Percentiles rank a stretch among this genome's conserved stretches.
Conservation (phyloP, 2,888 invertebrate species). For the Aphodius sticticus region DNA sequence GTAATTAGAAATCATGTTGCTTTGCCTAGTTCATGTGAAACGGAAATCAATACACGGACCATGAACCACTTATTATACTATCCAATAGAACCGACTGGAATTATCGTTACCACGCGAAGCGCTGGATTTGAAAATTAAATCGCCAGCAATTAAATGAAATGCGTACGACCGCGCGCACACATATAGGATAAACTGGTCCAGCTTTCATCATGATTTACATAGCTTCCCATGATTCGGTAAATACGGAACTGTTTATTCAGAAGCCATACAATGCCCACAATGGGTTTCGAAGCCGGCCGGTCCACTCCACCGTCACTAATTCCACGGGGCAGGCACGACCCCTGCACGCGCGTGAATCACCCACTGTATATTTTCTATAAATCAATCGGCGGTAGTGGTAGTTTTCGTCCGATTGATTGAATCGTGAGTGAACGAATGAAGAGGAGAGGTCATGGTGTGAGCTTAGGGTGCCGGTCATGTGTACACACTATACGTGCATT, state of each 20-base stretch:
- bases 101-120: neutral
- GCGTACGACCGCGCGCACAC: neutral
- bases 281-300: neutral
- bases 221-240: neutral
- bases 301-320: neutral
- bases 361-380: constrained; percentile 20
- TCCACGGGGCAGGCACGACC: neutral
- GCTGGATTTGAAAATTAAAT: neutral
- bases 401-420: constrained; percentile 25
- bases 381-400: constrained; percentile 19
- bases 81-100: neutral
- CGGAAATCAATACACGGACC: neutral
- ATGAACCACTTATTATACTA: neutral
- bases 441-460: neutral
- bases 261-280: constrained; percentile 4
- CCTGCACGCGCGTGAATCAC: constrained; percentile 15
- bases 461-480: neutral
- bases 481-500: neutral
- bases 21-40: no score
- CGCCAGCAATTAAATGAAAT: neutral
- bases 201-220: constrained; percentile 4
- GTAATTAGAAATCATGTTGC: no score
- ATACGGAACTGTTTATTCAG: neutral
- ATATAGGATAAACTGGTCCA: neutral
- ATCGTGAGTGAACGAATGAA: constrained; percentile 8